Conservation (phyloP, 1,140 invertebrate species). For the Heterodera schachtii region DNA sequence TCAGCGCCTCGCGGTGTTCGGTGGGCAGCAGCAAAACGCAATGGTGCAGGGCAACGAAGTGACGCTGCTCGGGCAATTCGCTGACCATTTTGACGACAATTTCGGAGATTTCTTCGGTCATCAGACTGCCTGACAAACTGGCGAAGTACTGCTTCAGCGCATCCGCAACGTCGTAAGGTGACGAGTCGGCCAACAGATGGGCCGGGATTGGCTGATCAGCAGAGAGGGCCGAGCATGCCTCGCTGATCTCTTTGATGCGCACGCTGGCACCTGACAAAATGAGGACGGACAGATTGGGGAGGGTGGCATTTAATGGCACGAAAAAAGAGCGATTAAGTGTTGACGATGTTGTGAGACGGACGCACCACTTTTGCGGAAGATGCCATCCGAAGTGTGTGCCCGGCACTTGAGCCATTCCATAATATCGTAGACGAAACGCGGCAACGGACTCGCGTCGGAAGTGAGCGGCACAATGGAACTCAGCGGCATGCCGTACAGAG, state of each 20-base stretch:
- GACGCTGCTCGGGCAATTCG: constrained; percentile 34
- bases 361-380: constrained; percentile 42
- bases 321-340: background rate
- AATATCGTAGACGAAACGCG: constrained; percentile 40
- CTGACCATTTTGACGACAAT: constrained; percentile 75
- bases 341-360: background rate
- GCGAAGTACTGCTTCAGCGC: constrained; percentile 42
- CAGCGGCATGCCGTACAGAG: constrained; percentile 17
- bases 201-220: constrained; percentile 26
- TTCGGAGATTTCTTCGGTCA: constrained; percentile 33
- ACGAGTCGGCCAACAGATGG: constrained; percentile 31
- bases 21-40: constrained; percentile 39
- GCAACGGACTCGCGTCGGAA: constrained; percentile 35
- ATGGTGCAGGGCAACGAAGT: constrained; percentile 37
- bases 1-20: constrained; percentile 39
- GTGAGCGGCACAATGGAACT: constrained; percentile 25
- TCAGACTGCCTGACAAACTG: constrained; percentile 33
- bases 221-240: constrained; percentile 9
- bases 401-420: constrained; percentile 34
- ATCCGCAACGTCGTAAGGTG: constrained; percentile 40
- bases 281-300: too few species aligned
- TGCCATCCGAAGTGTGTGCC: constrained; percentile 33
- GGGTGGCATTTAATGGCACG: too few species aligned
- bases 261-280: constrained; percentile 6
- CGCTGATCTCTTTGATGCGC: constrained; percentile 26